phyloP scores from a whole-genome alignment of 2,888 invertebrate genomes.

The Onthophagus sagittarius region DNA sequence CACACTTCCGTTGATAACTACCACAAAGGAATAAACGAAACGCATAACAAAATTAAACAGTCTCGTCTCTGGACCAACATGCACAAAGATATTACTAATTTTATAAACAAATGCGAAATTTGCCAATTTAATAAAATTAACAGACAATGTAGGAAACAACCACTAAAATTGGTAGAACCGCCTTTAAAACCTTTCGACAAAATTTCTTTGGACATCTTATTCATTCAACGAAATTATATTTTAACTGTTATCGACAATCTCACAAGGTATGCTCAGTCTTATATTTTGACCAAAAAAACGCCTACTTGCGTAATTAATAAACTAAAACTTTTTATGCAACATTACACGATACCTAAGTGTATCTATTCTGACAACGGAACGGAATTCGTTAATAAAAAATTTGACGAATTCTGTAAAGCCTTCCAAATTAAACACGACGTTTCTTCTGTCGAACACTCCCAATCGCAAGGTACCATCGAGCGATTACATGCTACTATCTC shows the following conservation, averaged over 20 bases:
- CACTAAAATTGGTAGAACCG: neutral
- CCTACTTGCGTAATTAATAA: neutral
- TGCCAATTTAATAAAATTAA: no score
- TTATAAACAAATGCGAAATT: no score
- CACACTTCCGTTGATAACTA: no score
- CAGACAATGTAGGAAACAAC: no score
- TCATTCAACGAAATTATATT: neutral
- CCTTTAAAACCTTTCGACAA: neutral
- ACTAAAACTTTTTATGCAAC: neutral
- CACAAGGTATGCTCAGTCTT: neutral
- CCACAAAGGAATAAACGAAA: no score
- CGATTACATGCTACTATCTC: neutral
- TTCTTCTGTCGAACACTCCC: no score
- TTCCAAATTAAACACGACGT: neutral
- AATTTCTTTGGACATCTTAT: neutral
- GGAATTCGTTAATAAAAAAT: neutral
- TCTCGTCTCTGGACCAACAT: no score
- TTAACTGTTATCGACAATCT: neutral
- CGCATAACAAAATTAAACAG: no score
- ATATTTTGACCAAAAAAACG: neutral
- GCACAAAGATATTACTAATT: no score
- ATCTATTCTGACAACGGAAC: neutral
- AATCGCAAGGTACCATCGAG: no score
- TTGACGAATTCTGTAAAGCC: neutral
- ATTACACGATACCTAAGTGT: neutral